Evolutionary conservation across 1,140 invertebrate genomes (phyloP), one percentile per base, ranked within the genome.

Genomic region (Chelonus insularis): DNA sequence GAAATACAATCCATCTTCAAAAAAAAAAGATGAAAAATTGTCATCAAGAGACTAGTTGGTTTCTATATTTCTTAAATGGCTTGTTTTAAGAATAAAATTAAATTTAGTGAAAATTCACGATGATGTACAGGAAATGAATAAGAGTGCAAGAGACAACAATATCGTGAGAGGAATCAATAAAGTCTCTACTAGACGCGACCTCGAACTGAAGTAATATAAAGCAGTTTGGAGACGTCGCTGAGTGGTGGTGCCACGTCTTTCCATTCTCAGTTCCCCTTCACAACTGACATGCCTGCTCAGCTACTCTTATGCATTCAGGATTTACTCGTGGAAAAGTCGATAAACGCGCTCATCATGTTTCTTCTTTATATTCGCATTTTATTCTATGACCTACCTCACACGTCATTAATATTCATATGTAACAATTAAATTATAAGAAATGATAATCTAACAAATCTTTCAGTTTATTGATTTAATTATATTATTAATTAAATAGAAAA

Each of bases 161-260:
- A 39, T 59, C 64, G 64, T 66, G 64, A 51, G 43, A 14, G 18
- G 60, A 71, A 73, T 72, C 74, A 60, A 74, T 73, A 72, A 68
- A 69, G 57, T 58, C 60, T 64, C 50, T 61, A 55, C 63, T 39
- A 59, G 48, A 60, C 56, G 39, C 63, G 39, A 63, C 34, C 57
- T 48, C 47, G 54, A 69, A 58, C 68, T 48, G 54, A 69, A 58
- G 67, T 48, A 65, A 73, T 74, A 73, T 73, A 74, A 70, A 68
- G 66, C 63, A 67, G 60, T 62, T 65, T 65, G 66, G 69, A 65
- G 71, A 73, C 62, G 65, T 73, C 71, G 68, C 63, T 64, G 72
- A 71, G 65, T 74, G 69, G 65, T 51, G 51, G 57, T 72, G 59
- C 65, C 68, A 55, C 39, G 45, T 60, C 25, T 57, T 63, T 32